phyloP scores from a whole-genome alignment of 2,888 invertebrate species.

The Lasioglossum calceatum region DNA sequence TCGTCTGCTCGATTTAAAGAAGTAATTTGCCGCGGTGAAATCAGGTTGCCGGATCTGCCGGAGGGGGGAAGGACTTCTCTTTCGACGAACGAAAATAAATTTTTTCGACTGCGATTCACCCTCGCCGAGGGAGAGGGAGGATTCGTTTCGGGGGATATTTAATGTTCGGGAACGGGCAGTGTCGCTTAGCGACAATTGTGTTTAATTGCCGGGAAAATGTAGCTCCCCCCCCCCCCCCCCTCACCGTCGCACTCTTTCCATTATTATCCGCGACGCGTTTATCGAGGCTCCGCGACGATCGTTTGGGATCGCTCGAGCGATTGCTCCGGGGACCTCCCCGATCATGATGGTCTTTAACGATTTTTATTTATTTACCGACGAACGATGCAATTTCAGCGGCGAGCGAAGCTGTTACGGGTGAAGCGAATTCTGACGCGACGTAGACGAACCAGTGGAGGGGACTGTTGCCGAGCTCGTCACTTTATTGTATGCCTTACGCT shows the following conservation, averaged over 20 bases:
- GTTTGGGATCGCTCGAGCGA: background rate
- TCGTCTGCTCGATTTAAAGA: slow-evolving; percentile 56
- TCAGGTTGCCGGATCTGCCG: slow-evolving; percentile 27
- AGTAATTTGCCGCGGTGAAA: slow-evolving; percentile 48
- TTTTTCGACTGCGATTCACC: slow-evolving; percentile 35
- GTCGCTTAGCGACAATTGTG: slow-evolving; percentile 65
- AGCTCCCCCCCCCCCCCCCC: background rate
- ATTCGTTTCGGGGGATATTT: slow-evolving; percentile 52
- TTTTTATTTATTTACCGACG: background rate
- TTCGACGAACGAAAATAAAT: slow-evolving; percentile 51
- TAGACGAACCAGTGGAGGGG: background rate
- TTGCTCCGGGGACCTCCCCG: background rate
- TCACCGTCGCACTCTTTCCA: slow-evolving; percentile 2
- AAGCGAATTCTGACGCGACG: background rate
- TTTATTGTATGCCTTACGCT: background rate
- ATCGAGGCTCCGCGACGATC: slow-evolving; percentile 3
- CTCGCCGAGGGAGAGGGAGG: background rate
- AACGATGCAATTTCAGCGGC: background rate
- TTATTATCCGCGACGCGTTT: slow-evolving; percentile 7
- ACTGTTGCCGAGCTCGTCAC: background rate
- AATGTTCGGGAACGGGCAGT: slow-evolving; percentile 49
- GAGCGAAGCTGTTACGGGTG: background rate
- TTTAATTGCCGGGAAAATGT: slow-evolving; percentile 63
- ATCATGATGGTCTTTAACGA: background rate
- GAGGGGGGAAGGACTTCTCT: slow-evolving; percentile 2